Conservation (phyloP, 2,113 vertebrate genomes). For the Lampris incognitus region DNA sequence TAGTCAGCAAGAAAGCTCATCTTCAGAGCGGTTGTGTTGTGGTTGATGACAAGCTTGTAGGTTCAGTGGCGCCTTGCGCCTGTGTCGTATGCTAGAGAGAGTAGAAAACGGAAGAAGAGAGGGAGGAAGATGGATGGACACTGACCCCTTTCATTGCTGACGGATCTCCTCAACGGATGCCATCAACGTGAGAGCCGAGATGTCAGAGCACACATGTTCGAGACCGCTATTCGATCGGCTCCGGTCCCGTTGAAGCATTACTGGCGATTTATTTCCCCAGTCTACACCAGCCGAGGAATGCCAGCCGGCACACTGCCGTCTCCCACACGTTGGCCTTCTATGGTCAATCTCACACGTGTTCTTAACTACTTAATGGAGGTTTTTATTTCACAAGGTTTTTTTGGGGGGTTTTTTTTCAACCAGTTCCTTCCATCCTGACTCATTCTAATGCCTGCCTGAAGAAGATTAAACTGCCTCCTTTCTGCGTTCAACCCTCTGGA, state of each 20-base stretch:
- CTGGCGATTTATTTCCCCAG: conserved; percentile 19
- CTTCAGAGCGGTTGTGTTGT: too few species aligned
- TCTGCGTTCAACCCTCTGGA: conserved; percentile 52
- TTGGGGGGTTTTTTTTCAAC: neutral
- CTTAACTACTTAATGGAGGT: conserved; percentile 19
- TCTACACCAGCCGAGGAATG: conserved; percentile 15
- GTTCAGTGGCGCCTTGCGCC: conserved; percentile 3
- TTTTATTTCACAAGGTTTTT: conserved; percentile 34
- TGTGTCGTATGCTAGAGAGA: neutral
- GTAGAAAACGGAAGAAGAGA: neutral
- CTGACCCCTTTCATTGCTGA: neutral
- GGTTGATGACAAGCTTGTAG: conserved; percentile 19
- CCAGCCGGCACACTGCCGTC: neutral
- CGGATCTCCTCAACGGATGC: conserved; percentile 38
- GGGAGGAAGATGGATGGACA: conserved; percentile 1
- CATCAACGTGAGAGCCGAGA: neutral
- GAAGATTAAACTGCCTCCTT: conserved; percentile 36
- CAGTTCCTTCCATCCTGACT: conserved; percentile 13
- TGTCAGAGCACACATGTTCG: conserved; percentile 14
- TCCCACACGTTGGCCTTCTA: neutral
- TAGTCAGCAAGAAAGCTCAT: neutral
- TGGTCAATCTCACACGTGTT: conserved; percentile 19
- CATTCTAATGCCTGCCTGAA: conserved; percentile 18
- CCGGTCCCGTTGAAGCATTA: neutral
- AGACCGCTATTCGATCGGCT: neutral